Evolutionary conservation across 2,888 invertebrate species (phyloP), one percentile per base, ranked within the genome.

Genomic region (Salpingus planirostris): DNA sequence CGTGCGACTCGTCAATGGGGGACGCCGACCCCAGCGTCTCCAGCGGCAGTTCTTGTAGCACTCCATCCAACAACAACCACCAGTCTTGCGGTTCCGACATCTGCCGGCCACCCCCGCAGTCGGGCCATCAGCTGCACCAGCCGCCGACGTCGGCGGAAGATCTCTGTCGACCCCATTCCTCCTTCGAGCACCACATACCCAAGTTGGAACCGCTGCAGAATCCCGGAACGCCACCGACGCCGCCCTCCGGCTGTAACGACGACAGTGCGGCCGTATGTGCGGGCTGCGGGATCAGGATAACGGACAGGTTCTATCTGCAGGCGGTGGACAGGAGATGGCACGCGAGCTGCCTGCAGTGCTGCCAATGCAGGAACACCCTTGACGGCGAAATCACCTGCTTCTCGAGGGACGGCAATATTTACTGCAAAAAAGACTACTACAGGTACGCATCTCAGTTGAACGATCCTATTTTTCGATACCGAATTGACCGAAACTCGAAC

Each of bases 371-470:
- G 55, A 79, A 83, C 67, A 81, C 86, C 3, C 73, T 95, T 48
- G 93, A 93, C 64, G 80, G 88, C 2, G 90, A 93, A 63, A 79
- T 84, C 59, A 83, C 92, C 48, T 95, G 93, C 67, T 95, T 91
- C 65, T 83, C 89, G 44, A 75, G 89, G 48, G 90, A 92, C 63
- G 90, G 89, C 54, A 85, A 85, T 62, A 92, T 93, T 55, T 93
- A 89, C 69, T 95, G 95, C 77, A 92, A 91, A 71, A 88, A 87
- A 61, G 93, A 95, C 68, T 95, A 95, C 68, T 87, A 89, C 73
- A 83, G 90, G 95, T 95, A 18, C 5, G 18, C 5, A 18, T 18
- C 8, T 18, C 8, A 18, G 5, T 8, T 6, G 8, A 8, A 6
- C 5, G 5, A 18, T 18, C 18, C 8, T 18, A 6, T 18, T 18